Evolutionary conservation across 2,113 vertebrate genomes (phyloP).

Genomic region (Eleginops maclovinus): DNA sequence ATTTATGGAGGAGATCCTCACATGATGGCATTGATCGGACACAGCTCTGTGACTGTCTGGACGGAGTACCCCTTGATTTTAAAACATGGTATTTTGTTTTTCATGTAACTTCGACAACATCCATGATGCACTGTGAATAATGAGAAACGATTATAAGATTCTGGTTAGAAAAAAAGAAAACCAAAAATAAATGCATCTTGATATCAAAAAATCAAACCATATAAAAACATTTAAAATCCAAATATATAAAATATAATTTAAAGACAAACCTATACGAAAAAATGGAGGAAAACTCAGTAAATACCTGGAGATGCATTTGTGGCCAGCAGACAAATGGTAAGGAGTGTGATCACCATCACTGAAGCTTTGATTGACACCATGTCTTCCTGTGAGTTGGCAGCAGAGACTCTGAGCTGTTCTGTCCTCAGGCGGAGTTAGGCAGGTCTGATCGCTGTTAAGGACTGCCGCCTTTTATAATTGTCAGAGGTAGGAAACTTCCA

Average conservation of each 20-base stretch:
- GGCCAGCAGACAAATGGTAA: conserved; percentile 47
- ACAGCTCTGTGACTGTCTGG: conserved; percentile 54
- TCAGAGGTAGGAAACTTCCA: conserved; percentile 17
- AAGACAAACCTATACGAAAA: not conserved
- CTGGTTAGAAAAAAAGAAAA: not conserved
- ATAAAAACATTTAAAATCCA: not conserved
- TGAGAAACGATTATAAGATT: not conserved
- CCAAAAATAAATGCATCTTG: not conserved
- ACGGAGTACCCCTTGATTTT: conserved; percentile 70
- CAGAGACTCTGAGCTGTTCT: conserved; percentile 36
- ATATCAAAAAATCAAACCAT: not conserved
- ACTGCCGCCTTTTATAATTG: conserved; percentile 32
- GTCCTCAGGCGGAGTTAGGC: conserved; percentile 36
- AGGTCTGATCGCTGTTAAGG: conserved; percentile 16
- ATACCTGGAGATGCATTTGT: conserved; percentile 57
- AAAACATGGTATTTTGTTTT: rapidly evolving
- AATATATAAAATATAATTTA: too few relatives aligned
- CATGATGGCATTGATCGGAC: conserved; percentile 76
- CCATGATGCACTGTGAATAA: conserved; percentile 5
- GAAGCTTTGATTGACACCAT: conserved; percentile 69
- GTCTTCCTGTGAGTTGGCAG: conserved; percentile 17
- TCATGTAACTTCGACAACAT: conserved; percentile 72
- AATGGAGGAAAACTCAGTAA: not conserved
- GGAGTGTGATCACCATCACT: conserved; percentile 30
- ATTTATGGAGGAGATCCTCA: conserved; percentile 38